Evolutionary conservation across 2,888 invertebrate genomes (phyloP).

Genomic region (Athetis lepigone): DNA sequence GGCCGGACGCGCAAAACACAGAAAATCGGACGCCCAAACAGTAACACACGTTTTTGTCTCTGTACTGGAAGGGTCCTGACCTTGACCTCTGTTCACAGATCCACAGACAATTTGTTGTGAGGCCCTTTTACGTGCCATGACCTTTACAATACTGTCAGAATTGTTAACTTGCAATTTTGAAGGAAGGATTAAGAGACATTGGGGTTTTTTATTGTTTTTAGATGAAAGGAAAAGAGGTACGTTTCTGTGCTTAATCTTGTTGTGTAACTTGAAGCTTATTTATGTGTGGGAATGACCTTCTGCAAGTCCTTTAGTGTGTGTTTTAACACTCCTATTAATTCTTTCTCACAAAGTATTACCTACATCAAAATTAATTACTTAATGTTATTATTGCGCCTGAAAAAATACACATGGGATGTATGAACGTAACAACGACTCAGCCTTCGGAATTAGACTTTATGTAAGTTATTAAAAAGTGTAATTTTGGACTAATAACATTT

Average conservation of each 20-base stretch:
- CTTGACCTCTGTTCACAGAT: not conserved
- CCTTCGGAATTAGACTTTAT: not conserved
- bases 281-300: not conserved
- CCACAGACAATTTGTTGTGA: no score
- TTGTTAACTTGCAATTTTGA: no score
- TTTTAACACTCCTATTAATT: not conserved
- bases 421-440: slow-evolving; percentile 3
- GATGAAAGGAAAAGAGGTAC: not conserved
- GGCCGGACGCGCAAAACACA: not conserved
- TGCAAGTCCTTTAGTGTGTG: no score
- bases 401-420: not conserved
- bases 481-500: not conserved
- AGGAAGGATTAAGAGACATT: not conserved
- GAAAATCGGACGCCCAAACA: not conserved
- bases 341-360: not conserved
- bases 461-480: not conserved
- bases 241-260: not conserved
- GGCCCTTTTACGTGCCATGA: not conserved
- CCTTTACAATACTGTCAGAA: no score
- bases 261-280: not conserved
- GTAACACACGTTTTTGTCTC: not conserved
- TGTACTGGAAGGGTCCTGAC: not conserved
- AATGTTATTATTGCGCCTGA: not conserved
- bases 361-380: not conserved
- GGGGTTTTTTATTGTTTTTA: not conserved